Conservation (phyloP, 2,113 vertebrate genomes). For the Lophotis ruficrista region DNA sequence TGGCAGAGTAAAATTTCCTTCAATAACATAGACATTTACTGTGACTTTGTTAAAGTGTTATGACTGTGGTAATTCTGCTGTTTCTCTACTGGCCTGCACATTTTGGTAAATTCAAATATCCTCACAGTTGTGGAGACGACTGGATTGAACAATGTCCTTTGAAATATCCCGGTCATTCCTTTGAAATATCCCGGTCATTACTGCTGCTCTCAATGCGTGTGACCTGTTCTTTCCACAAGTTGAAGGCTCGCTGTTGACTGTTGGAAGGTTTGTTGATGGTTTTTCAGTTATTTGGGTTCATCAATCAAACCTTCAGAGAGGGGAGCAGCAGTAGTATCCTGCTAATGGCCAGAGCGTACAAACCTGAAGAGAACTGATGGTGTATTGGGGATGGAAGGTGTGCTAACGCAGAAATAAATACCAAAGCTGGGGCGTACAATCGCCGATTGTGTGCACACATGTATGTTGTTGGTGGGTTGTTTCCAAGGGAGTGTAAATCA, state of each 20-base stretch:
- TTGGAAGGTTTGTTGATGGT: neutral
- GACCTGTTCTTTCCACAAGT: rapidly evolving
- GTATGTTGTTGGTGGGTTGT: neutral
- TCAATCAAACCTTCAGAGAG: neutral
- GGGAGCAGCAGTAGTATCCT: rapidly evolving
- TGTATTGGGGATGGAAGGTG: neutral
- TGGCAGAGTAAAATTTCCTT: neutral
- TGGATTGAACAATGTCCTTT: neutral
- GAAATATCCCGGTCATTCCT: neutral
- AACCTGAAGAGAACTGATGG: neutral
- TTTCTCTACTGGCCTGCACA: neutral
- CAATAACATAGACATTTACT: neutral
- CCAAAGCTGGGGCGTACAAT: too few species aligned
- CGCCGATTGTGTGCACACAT: rapidly evolving
- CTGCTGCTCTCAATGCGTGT: neutral
- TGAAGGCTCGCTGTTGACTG: neutral
- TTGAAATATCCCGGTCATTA: neutral
- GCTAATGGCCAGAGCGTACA: neutral
- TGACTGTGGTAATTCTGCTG: neutral
- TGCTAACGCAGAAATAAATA: neutral
- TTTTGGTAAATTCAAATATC: neutral
- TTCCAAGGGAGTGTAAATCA: neutral
- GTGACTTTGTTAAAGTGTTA: neutral
- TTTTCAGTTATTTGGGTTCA: neutral
- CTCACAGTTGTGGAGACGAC: neutral